Evolutionary conservation across 2,797 vertebrate genomes (phyloP), one percentile per base, ranked within the genome.

Genomic region (Lerista edwardsae): DNA sequence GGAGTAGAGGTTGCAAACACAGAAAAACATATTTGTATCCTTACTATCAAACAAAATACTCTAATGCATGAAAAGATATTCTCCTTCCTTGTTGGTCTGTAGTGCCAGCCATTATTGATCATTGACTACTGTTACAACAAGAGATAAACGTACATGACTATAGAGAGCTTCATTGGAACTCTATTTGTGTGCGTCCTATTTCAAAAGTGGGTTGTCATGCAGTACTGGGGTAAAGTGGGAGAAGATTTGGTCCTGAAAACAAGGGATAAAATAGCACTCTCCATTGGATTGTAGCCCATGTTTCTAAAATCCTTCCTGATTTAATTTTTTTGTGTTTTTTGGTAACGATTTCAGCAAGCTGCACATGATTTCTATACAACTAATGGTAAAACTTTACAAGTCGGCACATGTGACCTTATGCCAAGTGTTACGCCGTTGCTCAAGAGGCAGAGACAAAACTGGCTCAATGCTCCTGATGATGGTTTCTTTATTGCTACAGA

Each of bases 401-500:
- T 89, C 90, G 84, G 76, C 85, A 90, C 90, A 90, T 91, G 90
- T 86, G 88, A 92, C 90, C 85, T 93, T 89, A 94, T 93, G 90
- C 80, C 92, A 82, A 92, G 93, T 87, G 88, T 93, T 86, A 89
- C 93, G 78, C 93, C 93, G 65, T 90, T 94, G 86, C 94, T 94
- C 91, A 95, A 94, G 93, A 94, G 91, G 57, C 94, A 93, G 90
- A 92, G 91, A 75, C 93, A 94, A 90, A 95, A 94, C n/a, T 95
- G 94, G 94, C 90, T 95, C 23, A 92, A 94, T 87, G 91, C 91
- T 90, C 93, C 93, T 86, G 91, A 93, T 74, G 94, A 93, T 86
- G 91, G 92, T 84, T 95, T 95, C 89, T 95, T 95, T 89, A 91
- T 94, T 92, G 94, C 92, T 90, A 94, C 93, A 61, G 94, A 95